Conservation (phyloP, 1,140 invertebrate species). For the Drosophila nasuta region DNA sequence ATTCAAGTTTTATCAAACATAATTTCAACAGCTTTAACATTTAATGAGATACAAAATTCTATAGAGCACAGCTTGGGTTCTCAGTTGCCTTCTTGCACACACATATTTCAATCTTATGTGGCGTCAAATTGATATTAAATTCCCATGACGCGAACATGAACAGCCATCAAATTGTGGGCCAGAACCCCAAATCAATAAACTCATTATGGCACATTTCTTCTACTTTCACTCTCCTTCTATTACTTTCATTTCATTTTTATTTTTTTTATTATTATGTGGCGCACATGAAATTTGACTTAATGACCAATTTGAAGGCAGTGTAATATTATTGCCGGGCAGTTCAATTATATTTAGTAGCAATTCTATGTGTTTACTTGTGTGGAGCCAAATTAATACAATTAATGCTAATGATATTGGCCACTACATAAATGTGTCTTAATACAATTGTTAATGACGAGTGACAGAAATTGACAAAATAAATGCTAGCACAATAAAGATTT, state of each 20-base stretch:
- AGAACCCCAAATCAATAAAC: slow-evolving; percentile 58
- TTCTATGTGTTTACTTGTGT: neutral
- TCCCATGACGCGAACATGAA: slow-evolving; percentile 50
- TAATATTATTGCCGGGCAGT: slow-evolving; percentile 47
- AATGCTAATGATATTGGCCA: slow-evolving; percentile 50
- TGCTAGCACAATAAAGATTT: neutral
- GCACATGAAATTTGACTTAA: slow-evolving; percentile 54
- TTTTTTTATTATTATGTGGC: slow-evolving; percentile 39
- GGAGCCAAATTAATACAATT: slow-evolving; percentile 48
- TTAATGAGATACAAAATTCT: slow-evolving; percentile 23
- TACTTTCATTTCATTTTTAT: slow-evolving; percentile 8
- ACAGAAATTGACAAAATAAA: neutral
- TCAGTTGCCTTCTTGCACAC: neutral
- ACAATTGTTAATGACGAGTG: neutral
- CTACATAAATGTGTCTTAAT: slow-evolving; percentile 21
- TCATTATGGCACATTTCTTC: slow-evolving; percentile 53
- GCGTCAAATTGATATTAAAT: slow-evolving; percentile 69
- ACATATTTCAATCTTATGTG: slow-evolving; percentile 50
- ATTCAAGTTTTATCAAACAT: neutral
- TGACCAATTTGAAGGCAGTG: slow-evolving; percentile 49
- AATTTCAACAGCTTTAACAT: neutral
- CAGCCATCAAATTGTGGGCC: slow-evolving; percentile 38
- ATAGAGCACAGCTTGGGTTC: neutral
- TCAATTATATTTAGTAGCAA: slow-evolving; percentile 26
- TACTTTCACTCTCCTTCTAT: slow-evolving; percentile 10